Evolutionary conservation across 2,888 invertebrate genomes (phyloP).

Genomic region (Idaea aversata): DNA sequence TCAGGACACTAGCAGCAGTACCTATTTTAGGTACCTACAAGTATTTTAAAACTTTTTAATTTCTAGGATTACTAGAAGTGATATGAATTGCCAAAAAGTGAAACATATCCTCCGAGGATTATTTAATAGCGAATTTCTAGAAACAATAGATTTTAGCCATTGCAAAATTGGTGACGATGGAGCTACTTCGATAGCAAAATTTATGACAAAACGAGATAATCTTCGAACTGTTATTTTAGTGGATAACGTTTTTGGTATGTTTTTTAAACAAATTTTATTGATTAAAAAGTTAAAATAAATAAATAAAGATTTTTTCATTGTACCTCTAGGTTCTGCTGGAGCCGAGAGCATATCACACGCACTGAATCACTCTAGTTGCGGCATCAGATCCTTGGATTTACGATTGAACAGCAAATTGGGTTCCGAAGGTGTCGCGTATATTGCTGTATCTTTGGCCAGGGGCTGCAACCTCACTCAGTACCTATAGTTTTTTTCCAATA

Average conservation of each 20-base stretch:
- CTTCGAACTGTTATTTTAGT: slow-evolving; percentile 70
- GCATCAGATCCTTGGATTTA: slow-evolving; percentile 62
- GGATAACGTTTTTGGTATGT: slow-evolving; percentile 77
- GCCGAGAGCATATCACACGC: slow-evolving; percentile 66
- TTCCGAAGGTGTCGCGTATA: slow-evolving; percentile 67
- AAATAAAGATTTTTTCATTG: no score
- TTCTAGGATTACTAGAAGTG: slow-evolving; percentile 68
- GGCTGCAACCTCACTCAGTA: slow-evolving; percentile 73
- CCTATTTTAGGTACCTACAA: background rate
- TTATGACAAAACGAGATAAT: slow-evolving; percentile 68
- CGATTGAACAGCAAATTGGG: slow-evolving; percentile 68
- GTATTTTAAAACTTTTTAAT: slow-evolving; percentile 2
- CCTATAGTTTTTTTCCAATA: background rate
- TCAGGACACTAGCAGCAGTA: background rate
- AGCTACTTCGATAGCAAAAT: slow-evolving; percentile 81
- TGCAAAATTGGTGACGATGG: slow-evolving; percentile 83
- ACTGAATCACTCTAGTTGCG: slow-evolving; percentile 62
- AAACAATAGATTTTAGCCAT: slow-evolving; percentile 83
- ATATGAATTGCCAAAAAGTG: slow-evolving; percentile 69
- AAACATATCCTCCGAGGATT: slow-evolving; percentile 70
- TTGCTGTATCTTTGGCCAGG: slow-evolving; percentile 71
- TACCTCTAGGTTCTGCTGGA: slow-evolving; percentile 56
- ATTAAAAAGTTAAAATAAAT: background rate
- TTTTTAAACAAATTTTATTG: slow-evolving; percentile 7
- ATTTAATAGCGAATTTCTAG: slow-evolving; percentile 60